Evolutionary conservation across 1,140 invertebrate species (phyloP).

Genomic region (Myzus persicae): DNA sequence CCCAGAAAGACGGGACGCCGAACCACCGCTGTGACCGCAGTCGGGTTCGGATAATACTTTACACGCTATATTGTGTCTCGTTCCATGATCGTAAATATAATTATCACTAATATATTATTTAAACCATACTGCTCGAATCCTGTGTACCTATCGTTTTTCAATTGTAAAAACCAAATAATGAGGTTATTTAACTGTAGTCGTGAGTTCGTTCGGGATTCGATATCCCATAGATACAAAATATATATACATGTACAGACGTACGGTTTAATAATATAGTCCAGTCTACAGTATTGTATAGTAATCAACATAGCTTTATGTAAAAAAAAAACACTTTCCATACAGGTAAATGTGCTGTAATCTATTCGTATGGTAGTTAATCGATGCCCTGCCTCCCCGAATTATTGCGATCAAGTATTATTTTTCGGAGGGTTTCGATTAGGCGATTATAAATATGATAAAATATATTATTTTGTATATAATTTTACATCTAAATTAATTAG

Average conservation of each 20-base stretch:
- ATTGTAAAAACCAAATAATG: not conserved
- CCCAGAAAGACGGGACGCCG: not conserved
- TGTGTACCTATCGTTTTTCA: not conserved
- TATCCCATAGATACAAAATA: not conserved
- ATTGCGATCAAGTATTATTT: too few relatives aligned
- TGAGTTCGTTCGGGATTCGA: not conserved
- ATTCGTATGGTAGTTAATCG: not conserved
- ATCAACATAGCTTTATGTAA: not conserved
- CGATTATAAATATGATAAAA: too few relatives aligned
- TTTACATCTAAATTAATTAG: too few relatives aligned
- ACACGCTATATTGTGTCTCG: not conserved
- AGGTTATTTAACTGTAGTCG: not conserved
- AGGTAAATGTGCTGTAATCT: not conserved
- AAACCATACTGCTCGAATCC: not conserved
- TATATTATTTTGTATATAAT: too few relatives aligned
- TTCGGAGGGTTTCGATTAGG: too few relatives aligned
- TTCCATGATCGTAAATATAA: not conserved
- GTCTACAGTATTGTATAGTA: too few relatives aligned
- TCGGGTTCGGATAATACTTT: not conserved
- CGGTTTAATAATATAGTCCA: too few relatives aligned
- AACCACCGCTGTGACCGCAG: not conserved
- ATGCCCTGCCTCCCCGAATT: not conserved
- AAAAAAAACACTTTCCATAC: not conserved
- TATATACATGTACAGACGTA: not conserved
- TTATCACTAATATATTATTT: not conserved